Base-by-base conservation (phyloP, 2,888 invertebrate genomes). In the Oscheius sp. region DNA sequence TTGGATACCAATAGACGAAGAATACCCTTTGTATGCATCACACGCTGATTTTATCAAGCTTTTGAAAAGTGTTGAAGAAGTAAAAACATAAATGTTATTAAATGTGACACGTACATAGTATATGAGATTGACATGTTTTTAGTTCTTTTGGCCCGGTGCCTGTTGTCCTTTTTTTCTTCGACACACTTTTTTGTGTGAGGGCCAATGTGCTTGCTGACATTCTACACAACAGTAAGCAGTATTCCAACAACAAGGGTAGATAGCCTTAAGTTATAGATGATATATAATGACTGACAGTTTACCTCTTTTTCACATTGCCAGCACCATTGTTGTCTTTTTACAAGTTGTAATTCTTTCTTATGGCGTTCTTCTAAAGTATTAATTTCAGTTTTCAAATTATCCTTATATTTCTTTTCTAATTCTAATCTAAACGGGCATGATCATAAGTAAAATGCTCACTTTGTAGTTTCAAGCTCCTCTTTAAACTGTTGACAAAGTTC, bases 221-320 rank as follows among this genome's bases (percentile, higher is more conserved):
- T 91, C 91, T 54, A 90, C 91, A 67, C 92, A 92, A 88, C 92
- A 94, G 86, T 94, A 94, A 0, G 93, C 92, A 0, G 93, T 93
- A 85, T 92, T 92, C 91, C 93, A 93, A 86, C 94, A 94, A 86
- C 93, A 94, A 86, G 93, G 92, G 84, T 93, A 93, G 85, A 92
- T 92, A 0, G 93, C 93, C 86, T 93, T 62, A 12, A 72, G 68
- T 14, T 30, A 2, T 22, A 24, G 12, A 9, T 22, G 3, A 14
- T 8, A 33, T n/a, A 36, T 6, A 54, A 54, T 5, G 17, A 33
- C 45, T 26, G 22, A 68, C 71, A 45, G 20, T 30, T 14, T 44
- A 71, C 72, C 61, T 75, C 75, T 68, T 72, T 73, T 20, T 84
- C 84, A 57, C 83, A 84, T 57, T 81, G 81, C 81, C 80, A 79